phyloP scores from a whole-genome alignment of 2,888 invertebrate genomes.

The Mimumesa dahlbomi region DNA sequence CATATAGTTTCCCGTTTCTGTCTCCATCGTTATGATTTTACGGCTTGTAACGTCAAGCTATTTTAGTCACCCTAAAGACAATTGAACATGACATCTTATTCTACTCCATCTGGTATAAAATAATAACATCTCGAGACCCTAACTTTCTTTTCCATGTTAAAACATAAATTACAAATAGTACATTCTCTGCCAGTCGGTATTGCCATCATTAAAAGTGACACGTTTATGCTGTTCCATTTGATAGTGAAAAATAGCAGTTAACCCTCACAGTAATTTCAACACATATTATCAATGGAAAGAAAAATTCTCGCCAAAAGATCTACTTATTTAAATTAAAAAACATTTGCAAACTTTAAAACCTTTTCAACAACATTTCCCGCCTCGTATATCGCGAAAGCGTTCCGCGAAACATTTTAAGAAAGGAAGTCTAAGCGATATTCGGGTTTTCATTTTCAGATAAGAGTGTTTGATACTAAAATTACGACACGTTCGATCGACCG shows the following conservation, averaged over 20 bases:
- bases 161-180: conserved; percentile 32
- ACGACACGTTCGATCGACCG: conserved; percentile 66
- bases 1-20: conserved; percentile 1
- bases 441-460: conserved; percentile 48
- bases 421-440: background rate
- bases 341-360: no score
- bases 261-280: no score
- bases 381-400: background rate
- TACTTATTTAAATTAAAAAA: no score
- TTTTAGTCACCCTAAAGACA: conserved; percentile 42
- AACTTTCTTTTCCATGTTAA: conserved; percentile 19
- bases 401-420: background rate
- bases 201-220: conserved; percentile 12
- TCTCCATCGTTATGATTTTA: conserved; percentile 36
- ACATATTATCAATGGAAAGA: no score
- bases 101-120: conserved; percentile 37
- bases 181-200: conserved; percentile 26
- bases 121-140: conserved; percentile 32
- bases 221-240: conserved; percentile 39
- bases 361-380: no score
- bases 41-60: conserved; percentile 43
- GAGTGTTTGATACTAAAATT: conserved; percentile 52
- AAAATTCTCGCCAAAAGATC: background rate
- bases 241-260: no score
- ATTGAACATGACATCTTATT: conserved; percentile 47